Evolutionary conservation across 1,140 invertebrate species (phyloP), one percentile per base, ranked within the genome.

Genomic region (Apis florea): DNA sequence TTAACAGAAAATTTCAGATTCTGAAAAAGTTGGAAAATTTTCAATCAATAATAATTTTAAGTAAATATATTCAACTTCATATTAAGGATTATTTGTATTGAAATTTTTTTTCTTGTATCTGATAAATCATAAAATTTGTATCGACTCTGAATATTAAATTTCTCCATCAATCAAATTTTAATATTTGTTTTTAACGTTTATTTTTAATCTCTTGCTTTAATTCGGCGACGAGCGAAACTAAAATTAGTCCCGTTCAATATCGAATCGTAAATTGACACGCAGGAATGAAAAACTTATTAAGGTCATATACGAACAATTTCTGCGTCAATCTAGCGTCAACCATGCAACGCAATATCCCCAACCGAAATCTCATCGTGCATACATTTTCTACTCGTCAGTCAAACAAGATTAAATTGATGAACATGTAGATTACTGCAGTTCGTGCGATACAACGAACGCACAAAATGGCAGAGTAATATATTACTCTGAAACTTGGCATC

Each of bases 361-460:
- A 12, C n/a, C 40, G 67, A 69, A 69, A 69, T 69, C 67, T 69
- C 67, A 69, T 69, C 47, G 67, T 19, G 67, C 67, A 69, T 69
- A 69, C 67, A 69, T 69, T 69, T 69, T 69, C 67, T 69, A 69
- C 67, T 69, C 47, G 67, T 69, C 67, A 19, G 67, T 69, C 67
- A 26, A 69, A 69, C 67, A 69, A 49, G 47, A 69, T 69, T 69
- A 69, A 69, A 69, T 69, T 51, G 67, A 51, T 51, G 67, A 69
- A 69, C 67, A 51, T 69, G n/a, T 51, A 69, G 67, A 69, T 69
- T 69, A 69, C 40, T 69, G 47, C 15, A 51, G 67, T 26, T n/a
- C 67, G 47, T 17, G 67, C 67, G 67, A 69, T 51, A 51, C 67
- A 26, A 17, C 67, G 47, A 51, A 51, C 67, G 26, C 21, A 11